These are phyloP conservation scores for Coenobita brevimanus DNA, from an alignment of 1,140 invertebrate species.

Conservation along the genomic window DNA sequence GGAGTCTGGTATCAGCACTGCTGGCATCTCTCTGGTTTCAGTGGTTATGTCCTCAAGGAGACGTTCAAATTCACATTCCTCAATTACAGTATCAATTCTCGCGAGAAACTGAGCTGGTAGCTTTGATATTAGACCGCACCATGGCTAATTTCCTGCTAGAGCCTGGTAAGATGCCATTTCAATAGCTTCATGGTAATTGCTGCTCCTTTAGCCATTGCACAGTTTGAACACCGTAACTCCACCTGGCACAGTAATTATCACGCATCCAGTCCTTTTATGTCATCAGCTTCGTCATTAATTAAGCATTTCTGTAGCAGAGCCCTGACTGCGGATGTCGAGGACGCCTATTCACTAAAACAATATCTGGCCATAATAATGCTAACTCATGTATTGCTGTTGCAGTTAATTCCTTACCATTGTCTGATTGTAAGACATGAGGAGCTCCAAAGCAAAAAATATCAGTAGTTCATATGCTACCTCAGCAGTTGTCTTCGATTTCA, in stretches of 20 bases:
- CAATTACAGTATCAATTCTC: neutral
- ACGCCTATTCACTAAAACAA: too few relatives aligned
- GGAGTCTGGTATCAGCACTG: neutral
- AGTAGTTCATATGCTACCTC: slow-evolving; percentile 7
- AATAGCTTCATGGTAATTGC: neutral
- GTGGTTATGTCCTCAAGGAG: neutral
- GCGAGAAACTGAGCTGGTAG: neutral
- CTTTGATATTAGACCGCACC: neutral
- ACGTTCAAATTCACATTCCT: neutral
- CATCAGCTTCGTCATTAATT: too few relatives aligned
- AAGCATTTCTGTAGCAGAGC: too few relatives aligned
- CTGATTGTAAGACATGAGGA: slow-evolving; percentile 12
- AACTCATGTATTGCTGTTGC: neutral
- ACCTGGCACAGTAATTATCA: neutral
- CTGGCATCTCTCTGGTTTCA: neutral
- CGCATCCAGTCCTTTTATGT: too few relatives aligned
- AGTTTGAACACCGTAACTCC: slow-evolving; percentile 15
- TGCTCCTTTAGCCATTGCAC: slow-evolving; percentile 8
- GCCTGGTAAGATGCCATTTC: neutral
- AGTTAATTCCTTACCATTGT: slow-evolving; percentile 2
- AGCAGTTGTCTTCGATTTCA: neutral
- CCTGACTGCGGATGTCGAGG: too few relatives aligned
- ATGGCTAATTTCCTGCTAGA: neutral
- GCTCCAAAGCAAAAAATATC: neutral
- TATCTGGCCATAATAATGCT: too few relatives aligned